Evolutionary conservation across 2,888 invertebrate genomes (phyloP), one percentile per base, ranked within the genome.

Genomic region (Chrysina gloriosa): DNA sequence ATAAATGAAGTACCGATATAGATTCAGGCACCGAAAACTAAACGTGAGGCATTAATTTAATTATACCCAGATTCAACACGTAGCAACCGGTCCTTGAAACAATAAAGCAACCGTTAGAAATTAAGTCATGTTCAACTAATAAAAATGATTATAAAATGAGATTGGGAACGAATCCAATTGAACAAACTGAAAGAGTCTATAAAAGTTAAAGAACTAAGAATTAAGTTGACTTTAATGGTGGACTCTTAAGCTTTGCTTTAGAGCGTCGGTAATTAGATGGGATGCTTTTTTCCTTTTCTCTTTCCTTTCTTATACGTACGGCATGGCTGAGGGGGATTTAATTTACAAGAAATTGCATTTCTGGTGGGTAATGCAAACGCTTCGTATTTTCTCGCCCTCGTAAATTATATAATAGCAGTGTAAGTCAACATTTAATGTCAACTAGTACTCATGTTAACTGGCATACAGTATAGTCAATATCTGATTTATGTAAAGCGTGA

Each of bases 141-240:
- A 56, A 56, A 56, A 66, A 66, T 56, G 66, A 66, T 45, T 66
- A 45, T 66, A 66, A 66, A 66, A 34, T 45, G 66, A 47, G 34
- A 66, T 54, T 66, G 66, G 29, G 23, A 56, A 47, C 66, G 58
- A 21, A 58, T 54, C 58, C 45, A 66, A 66, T 42, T 58, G 45
- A 58, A 66, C 56, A 45, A 66, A 31, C 56, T 31, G 45, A 66
- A 29, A 29, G 56, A 56, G 66, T 42, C 56, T 34, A 66, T 66
- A 66, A 56, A 66, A 66, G 66, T 47, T 36, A 47, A 66, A 45
- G 54, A 66, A 56, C 27, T 66, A 66, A 56, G 45, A 66, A 66
- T 66, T 58, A 56, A 66, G 45, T 66, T 66, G 66, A 66, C 66
- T 66, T 66, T 66, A 66, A 66, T 58, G 58, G 66, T 9, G 21